Base-by-base conservation (phyloP, 2,113 vertebrate genomes). In the Malurus cyaneus region DNA sequence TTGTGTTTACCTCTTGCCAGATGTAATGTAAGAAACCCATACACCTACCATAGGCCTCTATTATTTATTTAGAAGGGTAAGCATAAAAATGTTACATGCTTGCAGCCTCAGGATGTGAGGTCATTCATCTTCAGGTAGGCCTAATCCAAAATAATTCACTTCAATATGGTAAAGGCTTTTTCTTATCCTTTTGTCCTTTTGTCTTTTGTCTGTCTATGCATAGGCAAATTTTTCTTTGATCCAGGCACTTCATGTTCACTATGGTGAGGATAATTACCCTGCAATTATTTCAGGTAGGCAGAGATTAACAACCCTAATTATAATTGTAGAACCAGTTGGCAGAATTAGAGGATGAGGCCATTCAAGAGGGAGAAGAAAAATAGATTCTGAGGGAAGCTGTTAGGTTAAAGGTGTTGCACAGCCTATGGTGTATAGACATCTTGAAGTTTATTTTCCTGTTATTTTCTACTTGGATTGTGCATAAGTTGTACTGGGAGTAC, bases 211-310 rank as follows among this genome's bases (percentile, higher is more conserved):
- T 90, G 26, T 49, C 21, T 42, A 50, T 16, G 53, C 41, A 56
- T 2, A 44, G 39, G 14, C 10, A 79, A 57, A 1, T 56, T 84
- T 85, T 92, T 41, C 21, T 84, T 93, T 57, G 18, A 67, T 74
- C 13, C 29, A 50, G n/a, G 11, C 19, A 69, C 15, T 46, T 94
- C 53, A 29, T 76, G 6, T 56, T 87, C 32, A 36, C 39, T 18
- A 64, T 76, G 24, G 61, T 52, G 90, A 76, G 61, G 53, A 41
- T 82, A 90, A 88, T 90, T 93, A 80, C 56, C 47, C 36, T 53
- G 50, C 29, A 82, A 79, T 95, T 92, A 94, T 80, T 79, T 74
- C 79, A 71, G 49, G 80, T 85, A 91, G 57, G 25, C 34, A 82
- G 65, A 79, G 47, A 88, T 32, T 71, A 92, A 66, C 15, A 74